A percentile compares a stretch with the other conserved stretches of the same genome.
Evolutionary conservation across 2,113 vertebrate species (phyloP).

Genomic region (Paralichthys olivaceus): DNA sequence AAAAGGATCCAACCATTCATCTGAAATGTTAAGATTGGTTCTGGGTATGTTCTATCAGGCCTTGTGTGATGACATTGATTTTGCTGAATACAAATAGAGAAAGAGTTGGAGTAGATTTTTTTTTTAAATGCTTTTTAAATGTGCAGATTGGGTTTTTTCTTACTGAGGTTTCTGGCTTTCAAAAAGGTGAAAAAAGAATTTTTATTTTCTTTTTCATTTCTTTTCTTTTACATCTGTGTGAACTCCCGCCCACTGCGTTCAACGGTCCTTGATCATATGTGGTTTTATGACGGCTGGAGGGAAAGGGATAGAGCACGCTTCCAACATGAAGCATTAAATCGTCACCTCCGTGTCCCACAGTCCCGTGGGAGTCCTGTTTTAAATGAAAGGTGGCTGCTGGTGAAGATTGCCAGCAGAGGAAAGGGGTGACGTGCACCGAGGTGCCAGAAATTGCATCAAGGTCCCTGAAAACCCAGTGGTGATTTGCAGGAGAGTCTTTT

Average conservation of each 20-base stretch:
- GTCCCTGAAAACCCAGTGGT: slow-evolving; percentile 53
- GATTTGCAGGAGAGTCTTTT: slow-evolving; percentile 57
- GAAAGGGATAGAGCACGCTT: slow-evolving; percentile 2
- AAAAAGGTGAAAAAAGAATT: neutral
- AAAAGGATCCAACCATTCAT: too few relatives aligned
- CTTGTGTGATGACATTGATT: too few relatives aligned
- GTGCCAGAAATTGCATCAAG: slow-evolving; percentile 58
- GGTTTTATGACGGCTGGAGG: neutral
- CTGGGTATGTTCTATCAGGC: too few relatives aligned
- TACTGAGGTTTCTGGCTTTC: neutral
- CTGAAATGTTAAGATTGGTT: too few relatives aligned
- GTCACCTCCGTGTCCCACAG: neutral
- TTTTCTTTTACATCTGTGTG: neutral
- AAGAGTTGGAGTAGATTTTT: neutral
- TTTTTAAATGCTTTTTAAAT: too few relatives aligned
- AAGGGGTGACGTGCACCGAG: slow-evolving; percentile 17
- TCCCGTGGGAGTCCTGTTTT: slow-evolving; percentile 39
- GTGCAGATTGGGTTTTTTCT: too few relatives aligned
- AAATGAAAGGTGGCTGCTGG: slow-evolving; percentile 41
- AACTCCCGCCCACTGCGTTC: neutral
- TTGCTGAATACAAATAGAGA: too few relatives aligned
- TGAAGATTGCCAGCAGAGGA: slow-evolving; percentile 37
- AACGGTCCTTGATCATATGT: slow-evolving; percentile 6
- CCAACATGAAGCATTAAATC: slow-evolving; percentile 32
- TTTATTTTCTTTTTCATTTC: neutral